Percentiles rank a stretch among this genome's conserved stretches.
Evolutionary conservation across 2,888 invertebrate species (phyloP).

Genomic region (Habrosyne pyritoides): DNA sequence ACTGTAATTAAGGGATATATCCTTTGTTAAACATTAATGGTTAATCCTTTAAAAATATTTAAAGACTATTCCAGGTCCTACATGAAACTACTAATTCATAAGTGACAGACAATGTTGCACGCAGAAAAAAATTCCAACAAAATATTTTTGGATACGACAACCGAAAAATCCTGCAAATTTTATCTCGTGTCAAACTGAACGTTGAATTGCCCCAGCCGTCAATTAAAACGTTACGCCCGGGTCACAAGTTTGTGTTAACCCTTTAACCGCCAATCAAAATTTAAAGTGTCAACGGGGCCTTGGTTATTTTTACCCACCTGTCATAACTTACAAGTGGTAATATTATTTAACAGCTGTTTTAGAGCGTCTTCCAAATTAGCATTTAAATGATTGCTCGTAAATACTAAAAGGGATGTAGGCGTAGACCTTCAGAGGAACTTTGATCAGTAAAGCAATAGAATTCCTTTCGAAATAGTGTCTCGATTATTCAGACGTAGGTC

Average conservation of each 20-base stretch:
- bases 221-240: conserved; percentile 4
- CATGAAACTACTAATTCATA: too few relatives aligned
- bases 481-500: too few relatives aligned
- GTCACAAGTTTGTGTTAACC: conserved; percentile 6
- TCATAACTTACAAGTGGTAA: not conserved
- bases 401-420: not conserved
- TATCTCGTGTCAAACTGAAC: not conserved
- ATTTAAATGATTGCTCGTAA: not conserved
- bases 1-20: too few relatives aligned
- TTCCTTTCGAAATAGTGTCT: not conserved
- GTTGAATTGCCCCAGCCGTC: not conserved
- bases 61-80: too few relatives aligned
- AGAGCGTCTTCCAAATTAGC: not conserved
- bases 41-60: too few relatives aligned
- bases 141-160: too few relatives aligned
- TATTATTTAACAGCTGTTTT: not conserved
- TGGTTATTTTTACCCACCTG: not conserved
- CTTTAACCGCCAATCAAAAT: conserved; percentile 2
- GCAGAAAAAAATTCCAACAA: too few relatives aligned
- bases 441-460: too few relatives aligned
- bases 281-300: not conserved
- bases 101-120: too few relatives aligned
- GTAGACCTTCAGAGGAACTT: not conserved
- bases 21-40: too few relatives aligned
- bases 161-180: not conserved